Conservation (phyloP, 2,797 vertebrate species). For the Argyrosomus regius region DNA sequence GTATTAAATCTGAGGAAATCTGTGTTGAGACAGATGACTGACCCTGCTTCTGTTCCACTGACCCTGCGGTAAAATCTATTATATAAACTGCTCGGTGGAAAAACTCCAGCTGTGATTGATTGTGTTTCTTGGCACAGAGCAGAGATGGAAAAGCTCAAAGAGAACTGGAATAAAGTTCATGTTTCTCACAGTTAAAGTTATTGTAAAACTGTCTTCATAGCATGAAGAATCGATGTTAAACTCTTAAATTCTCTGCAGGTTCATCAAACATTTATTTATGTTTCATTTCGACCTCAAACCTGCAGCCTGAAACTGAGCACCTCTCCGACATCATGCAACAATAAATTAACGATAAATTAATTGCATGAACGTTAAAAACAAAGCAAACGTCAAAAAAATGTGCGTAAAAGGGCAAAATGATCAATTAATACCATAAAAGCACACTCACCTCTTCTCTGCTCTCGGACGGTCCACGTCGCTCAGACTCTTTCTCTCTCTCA, state of each 20-base stretch:
- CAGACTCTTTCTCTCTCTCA: background rate
- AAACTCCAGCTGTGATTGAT: background rate
- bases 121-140: slow-evolving; percentile 21
- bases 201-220: background rate
- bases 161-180: background rate
- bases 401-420: slow-evolving; percentile 28
- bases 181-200: background rate
- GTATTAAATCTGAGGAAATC: background rate
- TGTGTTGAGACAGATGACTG: background rate
- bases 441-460: slow-evolving; percentile 64
- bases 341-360: too few relatives aligned
- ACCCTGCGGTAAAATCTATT: slow-evolving; percentile 22
- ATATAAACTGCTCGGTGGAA: slow-evolving; percentile 16
- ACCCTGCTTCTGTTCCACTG: background rate
- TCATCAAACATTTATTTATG: background rate
- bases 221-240: background rate
- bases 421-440: background rate
- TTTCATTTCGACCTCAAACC: background rate
- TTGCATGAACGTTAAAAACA: too few relatives aligned
- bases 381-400: background rate
- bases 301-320: too few relatives aligned
- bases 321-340: background rate
- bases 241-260: background rate
- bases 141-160: slow-evolving; percentile 15
- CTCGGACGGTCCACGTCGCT: slow-evolving; percentile 44